Evolutionary conservation across 1,140 invertebrate species (phyloP).

Genomic region (Ceratitis capitata): DNA sequence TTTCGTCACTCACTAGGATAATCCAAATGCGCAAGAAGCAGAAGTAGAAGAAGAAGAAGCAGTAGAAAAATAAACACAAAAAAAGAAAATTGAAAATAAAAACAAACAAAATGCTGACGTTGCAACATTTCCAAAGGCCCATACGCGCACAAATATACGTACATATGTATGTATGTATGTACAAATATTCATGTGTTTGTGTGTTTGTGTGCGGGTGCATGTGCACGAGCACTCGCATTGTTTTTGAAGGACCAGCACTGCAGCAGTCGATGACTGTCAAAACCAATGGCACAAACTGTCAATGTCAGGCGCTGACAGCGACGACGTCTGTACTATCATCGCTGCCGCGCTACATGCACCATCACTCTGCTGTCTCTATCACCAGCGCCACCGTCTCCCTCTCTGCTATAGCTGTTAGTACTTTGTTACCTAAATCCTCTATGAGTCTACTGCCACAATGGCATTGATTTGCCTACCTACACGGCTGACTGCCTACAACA

Average conservation of each 20-base stretch:
- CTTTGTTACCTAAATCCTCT: not conserved
- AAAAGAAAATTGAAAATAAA: not conserved
- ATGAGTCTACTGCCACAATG: not conserved
- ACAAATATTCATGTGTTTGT: too few relatives aligned
- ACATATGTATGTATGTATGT: too few relatives aligned
- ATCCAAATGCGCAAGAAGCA: not conserved
- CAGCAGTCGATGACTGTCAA: not conserved
- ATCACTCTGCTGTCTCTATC: not conserved
- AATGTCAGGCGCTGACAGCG: not conserved
- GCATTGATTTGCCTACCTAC: slow-evolving; percentile 3
- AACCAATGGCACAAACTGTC: not conserved
- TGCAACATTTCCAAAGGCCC: not conserved
- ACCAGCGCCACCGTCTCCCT: not conserved
- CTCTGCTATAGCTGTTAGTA: not conserved
- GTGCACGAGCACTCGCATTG: not conserved
- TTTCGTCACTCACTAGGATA: slow-evolving; percentile 14
- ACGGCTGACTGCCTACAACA: not conserved
- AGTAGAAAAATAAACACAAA: not conserved
- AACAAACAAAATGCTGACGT: slow-evolving; percentile 6
- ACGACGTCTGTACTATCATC: too few relatives aligned
- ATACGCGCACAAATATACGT: not conserved
- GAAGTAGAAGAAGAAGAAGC: not conserved
- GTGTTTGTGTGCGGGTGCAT: not conserved
- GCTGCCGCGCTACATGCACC: not conserved
- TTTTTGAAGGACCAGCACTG: not conserved